Evolutionary conservation across 2,888 invertebrate species (phyloP), one percentile per base, ranked within the genome.

Genomic region (Buathra laborator): DNA sequence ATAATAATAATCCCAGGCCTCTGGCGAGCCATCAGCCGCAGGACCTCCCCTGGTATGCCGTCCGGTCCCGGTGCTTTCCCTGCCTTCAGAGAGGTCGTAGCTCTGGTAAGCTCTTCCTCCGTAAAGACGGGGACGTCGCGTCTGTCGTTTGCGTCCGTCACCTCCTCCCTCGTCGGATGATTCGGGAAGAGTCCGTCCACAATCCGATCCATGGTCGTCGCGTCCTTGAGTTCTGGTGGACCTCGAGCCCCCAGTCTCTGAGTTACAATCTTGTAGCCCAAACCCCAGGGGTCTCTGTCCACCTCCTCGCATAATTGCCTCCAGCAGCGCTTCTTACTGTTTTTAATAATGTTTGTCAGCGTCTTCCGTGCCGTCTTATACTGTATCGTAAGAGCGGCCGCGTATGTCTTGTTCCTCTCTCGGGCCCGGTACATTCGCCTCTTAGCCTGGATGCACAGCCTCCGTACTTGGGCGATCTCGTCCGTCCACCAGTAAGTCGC

Each of bases 401-500:
- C 48, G 19, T 24, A 32, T 24, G 71, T 32, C 37, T n/a, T 32
- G n/a, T 32, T 19, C 12, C 32, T 19, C 67, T 24, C 83, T n/a
- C 53, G 76, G 66, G 1, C 72, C 83, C 19, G 12, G 32, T 70
- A 66, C 51, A 64, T 37, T 14, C 85, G 67, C 19, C 87, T 67
- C 7, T 76, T 46, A 10, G 64, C 37, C 3, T 74, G 64, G 12
- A 75, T 48, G 29, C 85, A 87, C 3, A 43, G 24, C 68, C 53
- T 84, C 9, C 87, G 24, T 1, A 87, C 78, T 24, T 82, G 82
- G 3, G 86, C 86, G 14, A 88, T 88, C 9, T 88, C 86, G 1
- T 74, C 75, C 43, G 80, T 86, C 88, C 89, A 88, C 86, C 87
- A 88, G 78, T 88, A 86, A 0, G 79, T 85, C 19, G 86, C 75